Evolutionary conservation across 37 sponge, comb jelly and placozoan genomes (phyloP).

Genomic region (Ephydatia muelleri): DNA sequence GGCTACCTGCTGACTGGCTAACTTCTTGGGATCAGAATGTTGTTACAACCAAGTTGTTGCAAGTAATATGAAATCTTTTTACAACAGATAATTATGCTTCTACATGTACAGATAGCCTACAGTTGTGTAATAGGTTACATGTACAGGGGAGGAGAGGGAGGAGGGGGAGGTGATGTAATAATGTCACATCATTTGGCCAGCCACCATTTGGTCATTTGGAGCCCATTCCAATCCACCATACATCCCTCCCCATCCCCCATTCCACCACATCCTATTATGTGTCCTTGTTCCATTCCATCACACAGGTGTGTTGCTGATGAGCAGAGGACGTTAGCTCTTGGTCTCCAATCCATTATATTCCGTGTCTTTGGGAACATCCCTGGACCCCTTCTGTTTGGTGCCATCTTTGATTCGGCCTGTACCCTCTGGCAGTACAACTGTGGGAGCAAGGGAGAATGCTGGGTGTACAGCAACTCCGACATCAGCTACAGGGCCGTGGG

Average conservation of each 20-base stretch:
- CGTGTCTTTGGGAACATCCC: conserved; percentile 73
- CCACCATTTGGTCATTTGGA: background rate
- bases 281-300: background rate
- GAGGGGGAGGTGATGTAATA: no score
- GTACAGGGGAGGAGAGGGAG: no score
- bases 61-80: background rate
- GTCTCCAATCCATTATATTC: conserved; percentile 59
- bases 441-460: conserved; percentile 70
- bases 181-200: no score
- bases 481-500: conserved; percentile 40
- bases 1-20: no score
- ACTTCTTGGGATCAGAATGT: no score
- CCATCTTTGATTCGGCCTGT: conserved; percentile 69
- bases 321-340: conserved; percentile 70
- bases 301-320: conserved; percentile 80
- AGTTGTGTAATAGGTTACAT: no score
- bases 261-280: background rate
- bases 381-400: conserved; percentile 77
- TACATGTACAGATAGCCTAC: no score
- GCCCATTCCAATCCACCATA: background rate
- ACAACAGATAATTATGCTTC: no score
- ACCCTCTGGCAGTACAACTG: conserved; percentile 57
- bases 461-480: conserved; percentile 57
- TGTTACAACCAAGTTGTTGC: no score
- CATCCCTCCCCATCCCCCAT: background rate